phyloP scores from a whole-genome alignment of 2,113 vertebrate genomes.

The Cavia aperea region DNA sequence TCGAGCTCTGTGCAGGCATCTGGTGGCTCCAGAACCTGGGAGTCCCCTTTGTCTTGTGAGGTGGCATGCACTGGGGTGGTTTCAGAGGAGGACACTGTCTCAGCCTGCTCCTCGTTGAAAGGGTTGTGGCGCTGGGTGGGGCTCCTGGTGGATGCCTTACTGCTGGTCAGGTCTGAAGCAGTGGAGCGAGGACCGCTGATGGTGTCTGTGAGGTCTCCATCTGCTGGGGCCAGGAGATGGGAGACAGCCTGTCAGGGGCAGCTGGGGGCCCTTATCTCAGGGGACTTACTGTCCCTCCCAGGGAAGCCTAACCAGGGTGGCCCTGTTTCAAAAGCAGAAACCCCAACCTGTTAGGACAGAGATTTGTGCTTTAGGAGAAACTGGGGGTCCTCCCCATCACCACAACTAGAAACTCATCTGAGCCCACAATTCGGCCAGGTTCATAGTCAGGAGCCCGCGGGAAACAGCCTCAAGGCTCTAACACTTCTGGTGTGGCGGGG shows the following conservation, averaged over 20 bases:
- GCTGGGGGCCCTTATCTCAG: not conserved
- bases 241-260: rapidly evolving
- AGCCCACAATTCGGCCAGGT: not conserved
- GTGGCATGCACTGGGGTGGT: conserved; percentile 85
- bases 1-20: conserved; percentile 85
- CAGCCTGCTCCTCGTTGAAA: conserved; percentile 84
- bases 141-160: conserved; percentile 76
- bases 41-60: conserved; percentile 62
- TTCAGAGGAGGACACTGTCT: conserved; percentile 80
- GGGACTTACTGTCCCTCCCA: not conserved
- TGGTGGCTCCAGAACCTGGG: conserved; percentile 68
- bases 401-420: not conserved
- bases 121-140: conserved; percentile 90
- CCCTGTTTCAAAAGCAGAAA: not conserved
- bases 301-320: not conserved
- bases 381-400: not conserved
- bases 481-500: not conserved
- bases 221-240: conserved; percentile 70
- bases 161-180: conserved; percentile 78
- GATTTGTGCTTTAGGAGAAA: not conserved
- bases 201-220: conserved; percentile 92
- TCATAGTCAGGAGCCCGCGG: not conserved
- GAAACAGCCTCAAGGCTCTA: not conserved
- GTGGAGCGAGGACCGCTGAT: conserved; percentile 86
- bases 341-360: not conserved